Percentiles rank a stretch among this genome's conserved stretches.
These are phyloP conservation scores for Oreochromis grahami DNA, from an alignment of 2,797 vertebrate genomes.

Conservation along the genomic window DNA sequence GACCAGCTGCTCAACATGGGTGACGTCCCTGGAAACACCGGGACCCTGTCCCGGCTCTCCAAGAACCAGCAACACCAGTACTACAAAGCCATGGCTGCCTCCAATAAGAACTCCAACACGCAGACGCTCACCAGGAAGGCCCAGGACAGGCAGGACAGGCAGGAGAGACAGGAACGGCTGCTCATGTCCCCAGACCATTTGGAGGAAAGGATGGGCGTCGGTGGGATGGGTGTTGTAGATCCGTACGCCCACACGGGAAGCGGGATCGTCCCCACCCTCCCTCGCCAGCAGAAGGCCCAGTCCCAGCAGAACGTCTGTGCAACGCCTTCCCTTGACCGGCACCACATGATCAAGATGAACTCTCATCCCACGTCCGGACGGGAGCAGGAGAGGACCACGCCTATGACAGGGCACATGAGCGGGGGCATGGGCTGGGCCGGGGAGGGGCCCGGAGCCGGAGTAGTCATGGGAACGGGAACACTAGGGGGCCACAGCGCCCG, in stretches of 20 bases:
- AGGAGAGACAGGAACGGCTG: slow-evolving; percentile 62
- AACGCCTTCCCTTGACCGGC: slow-evolving; percentile 84
- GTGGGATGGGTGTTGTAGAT: slow-evolving; percentile 59
- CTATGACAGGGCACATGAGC: slow-evolving; percentile 75
- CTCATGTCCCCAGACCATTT: slow-evolving; percentile 75
- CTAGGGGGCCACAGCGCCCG: slow-evolving; percentile 79
- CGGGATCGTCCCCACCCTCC: slow-evolving; percentile 75
- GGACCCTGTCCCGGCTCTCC: slow-evolving; percentile 75
- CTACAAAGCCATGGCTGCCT: slow-evolving; percentile 79
- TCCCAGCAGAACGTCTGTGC: slow-evolving; percentile 85
- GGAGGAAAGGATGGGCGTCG: slow-evolving; percentile 68
- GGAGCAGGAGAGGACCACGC: slow-evolving; percentile 77
- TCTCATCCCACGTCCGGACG: slow-evolving; percentile 83
- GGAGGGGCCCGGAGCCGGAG: slow-evolving; percentile 71
- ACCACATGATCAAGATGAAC: slow-evolving; percentile 91
- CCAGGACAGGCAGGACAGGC: slow-evolving; percentile 67
- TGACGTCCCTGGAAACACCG: slow-evolving; percentile 75
- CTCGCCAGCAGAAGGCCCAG: slow-evolving; percentile 84
- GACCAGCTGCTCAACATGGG: slow-evolving; percentile 84
- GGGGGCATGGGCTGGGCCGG: slow-evolving; percentile 75
- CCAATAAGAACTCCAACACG: slow-evolving; percentile 78
- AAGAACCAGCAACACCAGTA: slow-evolving; percentile 85
- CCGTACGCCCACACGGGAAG: slow-evolving; percentile 70
- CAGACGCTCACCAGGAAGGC: slow-evolving; percentile 80
- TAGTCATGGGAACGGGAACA: slow-evolving; percentile 83